Base-by-base conservation (phyloP, 1,140 invertebrate genomes). In the Frieseomelitta varia region DNA sequence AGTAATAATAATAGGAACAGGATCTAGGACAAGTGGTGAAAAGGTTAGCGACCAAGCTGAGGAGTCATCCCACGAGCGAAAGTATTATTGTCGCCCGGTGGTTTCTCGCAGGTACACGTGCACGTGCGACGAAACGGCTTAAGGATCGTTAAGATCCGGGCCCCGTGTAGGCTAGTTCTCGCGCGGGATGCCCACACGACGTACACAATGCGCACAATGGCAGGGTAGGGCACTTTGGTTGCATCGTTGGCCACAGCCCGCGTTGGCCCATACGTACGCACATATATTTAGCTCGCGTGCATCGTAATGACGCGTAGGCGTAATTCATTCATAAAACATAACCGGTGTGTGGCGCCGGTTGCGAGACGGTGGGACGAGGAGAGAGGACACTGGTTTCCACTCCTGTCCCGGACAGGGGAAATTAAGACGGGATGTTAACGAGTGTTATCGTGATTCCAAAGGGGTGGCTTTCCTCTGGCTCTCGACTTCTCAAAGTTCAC, bases 271-370 rank as follows among this genome's bases (percentile, higher is more conserved):
- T 47, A 47, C 39, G 39, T 47, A 0, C 30, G 30, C 30, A 30
- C 39, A 47, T 91, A 91, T 88, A 90, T 90, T 90, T 90, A 90
- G 76, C 79, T 79, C 47, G 77, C 76, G 72, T 75, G 63, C 81
- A 78, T 75, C 85, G 77, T 89, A 90, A 92, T 90, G 79, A 89
- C 65, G 86, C 86, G 91, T 93, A 90, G 91, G 92, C 89, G 88
- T 90, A 87, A 87, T 90, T 93, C 92, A 93, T 92, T 93, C 92
- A 93, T 91, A 91, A 92, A 92, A 91, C 92, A 91, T 91, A 68
- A 79, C 75, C 88, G 39, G 39, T 88, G 88, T 87, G 91, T 91
- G 92, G 89, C 87, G 87, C 86, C 85, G 8, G 69, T 24, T 77
- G n/a, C 51, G 30, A 58, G 39, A 72, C 58, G 27, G 15, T 51